These are phyloP conservation scores for Drosophila hamatofila DNA, from an alignment of 2,888 invertebrate species.

Conservation along the genomic window DNA sequence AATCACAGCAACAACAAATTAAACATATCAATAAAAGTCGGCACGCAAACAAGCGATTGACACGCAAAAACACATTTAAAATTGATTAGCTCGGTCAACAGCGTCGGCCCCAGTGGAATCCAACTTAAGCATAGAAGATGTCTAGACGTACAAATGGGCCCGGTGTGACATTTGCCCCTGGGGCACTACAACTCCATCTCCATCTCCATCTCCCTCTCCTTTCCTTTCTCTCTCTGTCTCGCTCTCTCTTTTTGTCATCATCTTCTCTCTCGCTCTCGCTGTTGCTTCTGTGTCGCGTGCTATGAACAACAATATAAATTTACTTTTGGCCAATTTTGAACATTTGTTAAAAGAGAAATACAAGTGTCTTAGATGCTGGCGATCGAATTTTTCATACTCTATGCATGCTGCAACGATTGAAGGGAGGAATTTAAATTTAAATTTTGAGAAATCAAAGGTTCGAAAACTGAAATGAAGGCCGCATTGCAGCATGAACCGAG, in stretches of 20 bases:
- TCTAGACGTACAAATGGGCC: slow-evolving; percentile 63
- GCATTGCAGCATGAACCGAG: no score
- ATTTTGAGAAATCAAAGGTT: not conserved
- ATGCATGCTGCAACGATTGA: not conserved
- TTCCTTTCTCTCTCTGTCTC: not conserved
- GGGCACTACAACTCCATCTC: slow-evolving; percentile 31
- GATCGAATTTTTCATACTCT: slow-evolving; percentile 20
- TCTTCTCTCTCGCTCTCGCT: not conserved
- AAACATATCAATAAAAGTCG: slow-evolving; percentile 78
- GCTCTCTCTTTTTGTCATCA: not conserved
- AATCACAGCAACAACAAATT: slow-evolving; percentile 37
- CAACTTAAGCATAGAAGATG: slow-evolving; percentile 65
- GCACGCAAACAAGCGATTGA: slow-evolving; percentile 81
- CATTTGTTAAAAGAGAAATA: slow-evolving; percentile 67
- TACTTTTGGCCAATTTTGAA: slow-evolving; percentile 62
- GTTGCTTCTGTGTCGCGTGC: slow-evolving; percentile 71
- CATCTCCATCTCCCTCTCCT: not conserved
- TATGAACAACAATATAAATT: slow-evolving; percentile 56
- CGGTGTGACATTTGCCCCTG: slow-evolving; percentile 76
- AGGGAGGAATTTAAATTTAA: not conserved
- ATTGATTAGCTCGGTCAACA: slow-evolving; percentile 70
- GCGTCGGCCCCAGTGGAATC: slow-evolving; percentile 37
- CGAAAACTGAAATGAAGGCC: not conserved
- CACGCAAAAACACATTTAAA: slow-evolving; percentile 81
- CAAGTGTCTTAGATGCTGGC: not conserved